Evolutionary conservation across 2,113 vertebrate species (phyloP), one percentile per base, ranked within the genome.

Genomic region (Solea solea): DNA sequence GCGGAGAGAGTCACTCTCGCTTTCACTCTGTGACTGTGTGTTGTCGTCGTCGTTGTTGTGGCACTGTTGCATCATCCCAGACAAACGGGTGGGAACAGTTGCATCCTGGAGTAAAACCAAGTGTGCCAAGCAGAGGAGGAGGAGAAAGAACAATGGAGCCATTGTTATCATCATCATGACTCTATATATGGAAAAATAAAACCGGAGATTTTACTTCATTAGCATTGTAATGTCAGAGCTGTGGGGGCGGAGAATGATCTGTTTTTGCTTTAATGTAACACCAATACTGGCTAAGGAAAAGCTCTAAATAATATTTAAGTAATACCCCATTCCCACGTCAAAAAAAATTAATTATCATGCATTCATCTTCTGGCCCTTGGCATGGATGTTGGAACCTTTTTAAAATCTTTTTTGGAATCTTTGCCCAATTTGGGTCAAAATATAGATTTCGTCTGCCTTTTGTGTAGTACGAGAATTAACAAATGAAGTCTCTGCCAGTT

Each of bases 1-100:
- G 45, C 8, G 45, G n/a, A 58, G 50, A 60, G 65, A 76, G 65
- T 49, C 40, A 51, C n/a, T 49, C 48, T 68, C 10, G 46, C 11
- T 28, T 56, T 68, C 16, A 9, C 8, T 0, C 51, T 0, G 13
- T 16, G 54, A 50, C 55, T 64, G 15, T 49, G 40, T 57, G 40
- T 71, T 9, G 6, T 58, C 58, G 21, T 58, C 58, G 21, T 21
- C 21, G 21, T 21, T 21, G 11, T 46, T 7, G 15, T 28, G 64
- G 12, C 39, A 4, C 40, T 9, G 58, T 54, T 73, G 56, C 54
- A 4, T 52, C 59, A 62, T 9, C 53, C 9, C 21, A 45, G 40
- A 52, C 59, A 51, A 67, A 48, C 48, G 0, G 16, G 9, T 57
- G 9, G 9, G 52, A 64, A 56, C 51, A n/a, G 34, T 58, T 59